Evolutionary conservation across 2,888 invertebrate genomes (phyloP).

Genomic region (Palloptera scutellata): DNA sequence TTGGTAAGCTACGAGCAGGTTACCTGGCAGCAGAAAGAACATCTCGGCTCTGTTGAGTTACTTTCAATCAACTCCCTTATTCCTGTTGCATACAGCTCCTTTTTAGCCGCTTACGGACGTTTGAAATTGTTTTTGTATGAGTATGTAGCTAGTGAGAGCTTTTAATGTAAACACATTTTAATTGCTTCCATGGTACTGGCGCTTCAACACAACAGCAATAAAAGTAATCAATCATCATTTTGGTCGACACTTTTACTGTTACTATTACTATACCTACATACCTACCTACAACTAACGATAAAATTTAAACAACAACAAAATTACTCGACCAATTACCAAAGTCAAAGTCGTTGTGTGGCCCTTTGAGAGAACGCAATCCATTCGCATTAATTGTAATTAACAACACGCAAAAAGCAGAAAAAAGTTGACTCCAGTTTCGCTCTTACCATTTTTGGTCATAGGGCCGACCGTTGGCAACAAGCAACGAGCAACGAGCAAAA

Average conservation of each 20-base stretch:
- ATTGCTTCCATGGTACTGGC: too few relatives aligned
- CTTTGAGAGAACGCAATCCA: constrained; percentile 4
- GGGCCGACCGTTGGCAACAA: background rate
- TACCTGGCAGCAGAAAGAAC: too few relatives aligned
- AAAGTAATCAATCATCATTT: constrained; percentile 46
- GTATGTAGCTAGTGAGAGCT: too few relatives aligned
- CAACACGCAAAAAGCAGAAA: constrained; percentile 38
- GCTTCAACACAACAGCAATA: background rate
- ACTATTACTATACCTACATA: constrained; percentile 18
- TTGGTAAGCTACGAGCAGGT: too few relatives aligned
- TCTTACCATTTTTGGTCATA: constrained; percentile 5
- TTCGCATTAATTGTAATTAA: constrained; percentile 40
- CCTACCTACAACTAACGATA: constrained; percentile 1
- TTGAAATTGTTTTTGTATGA: too few relatives aligned
- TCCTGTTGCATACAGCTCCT: too few relatives aligned
- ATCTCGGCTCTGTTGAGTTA: too few relatives aligned
- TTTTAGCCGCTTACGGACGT: too few relatives aligned
- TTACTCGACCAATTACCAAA: background rate
- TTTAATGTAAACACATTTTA: too few relatives aligned
- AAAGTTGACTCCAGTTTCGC: too few relatives aligned
- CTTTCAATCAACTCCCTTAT: too few relatives aligned
- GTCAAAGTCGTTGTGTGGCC: background rate
- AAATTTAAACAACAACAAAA: too few relatives aligned
- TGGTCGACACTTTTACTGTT: constrained; percentile 44
- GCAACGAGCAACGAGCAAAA: background rate